A percentile compares a stretch with the other conserved stretches of the same genome.
Conservation (phyloP, 1,140 invertebrate species). For the Limonius californicus region DNA sequence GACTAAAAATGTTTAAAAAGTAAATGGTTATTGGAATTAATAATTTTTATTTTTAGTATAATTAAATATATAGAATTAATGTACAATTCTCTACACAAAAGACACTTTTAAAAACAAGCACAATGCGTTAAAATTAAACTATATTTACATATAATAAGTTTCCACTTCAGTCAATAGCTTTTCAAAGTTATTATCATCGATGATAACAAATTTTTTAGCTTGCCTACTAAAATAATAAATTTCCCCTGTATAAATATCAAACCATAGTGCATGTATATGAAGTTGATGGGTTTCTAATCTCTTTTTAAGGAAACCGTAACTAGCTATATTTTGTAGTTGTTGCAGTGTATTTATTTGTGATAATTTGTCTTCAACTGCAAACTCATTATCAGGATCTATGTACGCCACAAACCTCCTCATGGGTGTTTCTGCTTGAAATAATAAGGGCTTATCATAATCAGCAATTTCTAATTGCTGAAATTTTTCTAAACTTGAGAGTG, state of each 20-base stretch:
- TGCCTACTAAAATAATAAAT: constrained; percentile 89
- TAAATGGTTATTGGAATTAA: no score
- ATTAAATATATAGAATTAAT: no score
- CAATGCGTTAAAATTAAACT: no score
- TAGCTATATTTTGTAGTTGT: constrained; percentile 91
- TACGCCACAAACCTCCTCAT: constrained; percentile 85
- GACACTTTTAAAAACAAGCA: no score
- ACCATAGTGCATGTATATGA: constrained; percentile 93
- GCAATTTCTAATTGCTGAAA: constrained; percentile 70
- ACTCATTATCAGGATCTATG: constrained; percentile 90
- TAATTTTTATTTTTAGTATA: no score
- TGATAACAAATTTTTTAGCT: constrained; percentile 76
- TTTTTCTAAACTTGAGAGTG: constrained; percentile 73
- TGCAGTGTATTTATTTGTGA: constrained; percentile 94
- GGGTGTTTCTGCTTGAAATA: constrained; percentile 83
- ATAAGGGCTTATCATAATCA: constrained; percentile 69
- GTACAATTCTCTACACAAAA: no score
- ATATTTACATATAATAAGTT: constrained; percentile 63
- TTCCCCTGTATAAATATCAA: constrained; percentile 95
- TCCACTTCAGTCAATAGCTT: constrained; percentile 71
- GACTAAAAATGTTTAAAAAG: no score
- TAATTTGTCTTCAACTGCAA: constrained; percentile 85
- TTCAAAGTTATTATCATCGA: constrained; percentile 76
- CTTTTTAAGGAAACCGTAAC: constrained; percentile 87
- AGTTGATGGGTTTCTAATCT: constrained; percentile 76